Evolutionary conservation across 2,113 vertebrate species (phyloP).

Genomic region (Conger conger): DNA sequence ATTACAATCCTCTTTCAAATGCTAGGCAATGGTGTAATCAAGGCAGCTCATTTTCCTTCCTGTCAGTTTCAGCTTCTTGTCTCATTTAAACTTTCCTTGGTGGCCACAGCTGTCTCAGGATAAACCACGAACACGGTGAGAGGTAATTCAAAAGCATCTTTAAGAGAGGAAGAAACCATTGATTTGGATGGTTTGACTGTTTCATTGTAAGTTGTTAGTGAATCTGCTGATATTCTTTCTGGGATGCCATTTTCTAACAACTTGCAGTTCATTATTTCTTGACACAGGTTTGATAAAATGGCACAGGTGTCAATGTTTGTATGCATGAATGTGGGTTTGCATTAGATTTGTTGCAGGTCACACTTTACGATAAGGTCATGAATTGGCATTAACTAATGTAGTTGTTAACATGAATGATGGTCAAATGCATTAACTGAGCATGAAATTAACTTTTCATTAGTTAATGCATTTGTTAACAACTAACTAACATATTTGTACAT

Average conservation of each 20-base stretch:
- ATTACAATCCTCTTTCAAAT: slow-evolving; percentile 25
- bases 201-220: background rate
- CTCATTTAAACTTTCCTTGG: slow-evolving; percentile 9
- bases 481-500: no score
- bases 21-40: slow-evolving; percentile 1
- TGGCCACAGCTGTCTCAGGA: background rate
- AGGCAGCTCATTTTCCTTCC: background rate
- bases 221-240: background rate
- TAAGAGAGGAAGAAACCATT: background rate
- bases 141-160: background rate
- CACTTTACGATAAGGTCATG: no score
- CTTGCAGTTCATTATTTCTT: slow-evolving; percentile 4
- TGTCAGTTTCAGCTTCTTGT: background rate
- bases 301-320: background rate
- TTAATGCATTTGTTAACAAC: no score
- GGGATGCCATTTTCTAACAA: background rate
- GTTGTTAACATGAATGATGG: no score
- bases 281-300: no score
- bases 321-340: background rate
- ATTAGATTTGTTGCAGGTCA: background rate
- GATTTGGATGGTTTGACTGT: no score
- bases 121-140: background rate
- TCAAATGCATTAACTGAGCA: no score
- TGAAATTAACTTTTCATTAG: no score
- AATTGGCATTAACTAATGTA: no score